Evolutionary conservation across 2,113 vertebrate genomes (phyloP).

Genomic region (Eidolon helvum): DNA sequence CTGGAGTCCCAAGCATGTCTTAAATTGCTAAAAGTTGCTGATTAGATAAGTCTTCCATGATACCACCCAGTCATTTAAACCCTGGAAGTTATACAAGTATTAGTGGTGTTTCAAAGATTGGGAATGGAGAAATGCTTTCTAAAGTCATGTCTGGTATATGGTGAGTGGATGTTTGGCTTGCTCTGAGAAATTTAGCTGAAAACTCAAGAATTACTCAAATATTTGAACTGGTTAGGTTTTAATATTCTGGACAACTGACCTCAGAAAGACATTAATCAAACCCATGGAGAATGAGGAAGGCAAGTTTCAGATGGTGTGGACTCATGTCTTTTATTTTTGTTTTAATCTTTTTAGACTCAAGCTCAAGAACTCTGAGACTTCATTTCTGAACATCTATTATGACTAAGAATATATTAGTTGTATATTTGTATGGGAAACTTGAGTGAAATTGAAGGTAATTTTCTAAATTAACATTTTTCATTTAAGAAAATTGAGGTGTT

Average conservation of each 20-base stretch:
- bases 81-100: constrained; percentile 48
- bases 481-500: neutral
- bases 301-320: neutral
- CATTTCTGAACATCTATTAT: neutral
- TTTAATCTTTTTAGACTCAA: neutral
- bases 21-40: constrained; percentile 22
- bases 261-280: neutral
- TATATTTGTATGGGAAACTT: neutral
- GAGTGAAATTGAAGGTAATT: neutral
- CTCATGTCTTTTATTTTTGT: neutral
- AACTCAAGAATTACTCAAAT: constrained; percentile 57
- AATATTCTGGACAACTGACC: constrained; percentile 68
- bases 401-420: neutral
- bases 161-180: constrained; percentile 47
- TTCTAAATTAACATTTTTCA: neutral
- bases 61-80: constrained; percentile 28
- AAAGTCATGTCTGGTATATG: constrained; percentile 66
- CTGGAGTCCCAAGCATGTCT: neutral
- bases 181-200: constrained; percentile 38
- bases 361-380: accelerated
- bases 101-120: constrained; percentile 57
- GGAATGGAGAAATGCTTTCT: constrained; percentile 51
- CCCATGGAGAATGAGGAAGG: neutral
- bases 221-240: constrained; percentile 67
- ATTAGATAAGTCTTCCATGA: constrained; percentile 48